These are phyloP conservation scores for Chirona hameri DNA, from an alignment of 2,888 invertebrate genomes.

Conservation along the genomic window DNA sequence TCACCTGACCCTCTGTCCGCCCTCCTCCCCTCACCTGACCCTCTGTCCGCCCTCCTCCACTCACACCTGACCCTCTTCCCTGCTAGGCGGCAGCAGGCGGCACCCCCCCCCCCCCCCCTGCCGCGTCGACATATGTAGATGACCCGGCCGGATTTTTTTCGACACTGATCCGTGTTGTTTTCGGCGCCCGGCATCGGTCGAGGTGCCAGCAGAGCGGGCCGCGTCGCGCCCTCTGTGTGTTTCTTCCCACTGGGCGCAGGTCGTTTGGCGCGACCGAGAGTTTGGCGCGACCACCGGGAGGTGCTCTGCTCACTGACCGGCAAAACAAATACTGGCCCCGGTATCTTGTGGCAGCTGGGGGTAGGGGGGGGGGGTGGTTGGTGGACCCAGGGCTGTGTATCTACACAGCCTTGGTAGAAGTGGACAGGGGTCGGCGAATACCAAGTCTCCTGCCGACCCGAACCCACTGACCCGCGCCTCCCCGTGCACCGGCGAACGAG, in stretches of 20 bases:
- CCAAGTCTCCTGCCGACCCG: too few species aligned
- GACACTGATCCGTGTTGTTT: neutral
- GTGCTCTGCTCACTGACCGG: neutral
- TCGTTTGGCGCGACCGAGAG: neutral
- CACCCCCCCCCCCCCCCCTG: neutral
- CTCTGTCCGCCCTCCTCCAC: neutral
- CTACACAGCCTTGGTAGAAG: too few species aligned
- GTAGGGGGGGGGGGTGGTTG: too few species aligned
- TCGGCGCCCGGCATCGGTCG: neutral
- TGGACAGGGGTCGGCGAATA: too few species aligned
- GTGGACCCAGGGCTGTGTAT: too few species aligned
- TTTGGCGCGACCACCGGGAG: neutral
- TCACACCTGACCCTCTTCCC: neutral
- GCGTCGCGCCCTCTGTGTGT: neutral
- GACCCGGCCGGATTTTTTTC: slow-evolving; percentile 5
- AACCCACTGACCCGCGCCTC: too few species aligned
- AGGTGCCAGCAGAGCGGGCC: neutral
- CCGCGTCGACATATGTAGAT: neutral
- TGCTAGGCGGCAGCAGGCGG: neutral
- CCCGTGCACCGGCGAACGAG: too few species aligned
- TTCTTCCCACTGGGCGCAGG: neutral
- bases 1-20: neutral
- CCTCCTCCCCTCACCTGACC: neutral
- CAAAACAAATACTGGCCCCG: slow-evolving; percentile 6
- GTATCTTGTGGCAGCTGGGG: neutral